Percentiles rank a stretch among this genome's conserved stretches.
Conservation (phyloP, 2,888 invertebrate species). For the Nomada lathburiana region DNA sequence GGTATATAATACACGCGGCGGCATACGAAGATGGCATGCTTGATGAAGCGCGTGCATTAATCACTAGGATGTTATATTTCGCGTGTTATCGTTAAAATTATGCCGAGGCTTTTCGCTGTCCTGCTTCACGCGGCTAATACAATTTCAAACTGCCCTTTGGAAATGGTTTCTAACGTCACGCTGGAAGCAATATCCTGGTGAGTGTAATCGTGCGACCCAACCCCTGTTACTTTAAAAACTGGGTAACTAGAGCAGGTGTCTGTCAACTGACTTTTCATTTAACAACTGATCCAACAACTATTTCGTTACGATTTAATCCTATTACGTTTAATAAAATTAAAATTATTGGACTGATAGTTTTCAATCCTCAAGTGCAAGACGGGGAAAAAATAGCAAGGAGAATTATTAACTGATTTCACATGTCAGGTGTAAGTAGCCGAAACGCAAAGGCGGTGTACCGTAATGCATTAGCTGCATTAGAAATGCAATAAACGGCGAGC, state of each 20-base stretch:
- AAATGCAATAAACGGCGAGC: constrained; percentile 63
- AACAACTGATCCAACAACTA: no score
- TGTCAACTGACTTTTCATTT: neutral
- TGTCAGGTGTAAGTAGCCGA: constrained; percentile 22
- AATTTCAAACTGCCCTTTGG: constrained; percentile 24
- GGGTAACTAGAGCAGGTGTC: neutral
- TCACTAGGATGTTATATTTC: constrained; percentile 53
- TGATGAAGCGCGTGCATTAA: constrained; percentile 56
- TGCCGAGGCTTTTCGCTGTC: constrained; percentile 7
- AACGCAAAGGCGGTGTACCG: constrained; percentile 40
- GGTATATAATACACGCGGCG: constrained; percentile 49
- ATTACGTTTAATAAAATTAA: no score
- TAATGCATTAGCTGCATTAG: constrained; percentile 65
- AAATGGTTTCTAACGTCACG: constrained; percentile 8
- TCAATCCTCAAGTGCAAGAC: no score
- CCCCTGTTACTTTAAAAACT: neutral
- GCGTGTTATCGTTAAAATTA: constrained; percentile 31
- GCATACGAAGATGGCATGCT: constrained; percentile 53
- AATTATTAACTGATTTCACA: constrained; percentile 51
- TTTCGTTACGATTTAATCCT: no score
- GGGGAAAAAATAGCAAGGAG: neutral
- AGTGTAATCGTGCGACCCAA: neutral
- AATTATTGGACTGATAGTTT: no score
- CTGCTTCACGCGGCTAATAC: constrained; percentile 6
- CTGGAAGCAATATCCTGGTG: neutral